Percentiles rank a stretch among this genome's conserved stretches.
phyloP scores from a whole-genome alignment of 2,797 vertebrate species.

The Australoheros facetus region DNA sequence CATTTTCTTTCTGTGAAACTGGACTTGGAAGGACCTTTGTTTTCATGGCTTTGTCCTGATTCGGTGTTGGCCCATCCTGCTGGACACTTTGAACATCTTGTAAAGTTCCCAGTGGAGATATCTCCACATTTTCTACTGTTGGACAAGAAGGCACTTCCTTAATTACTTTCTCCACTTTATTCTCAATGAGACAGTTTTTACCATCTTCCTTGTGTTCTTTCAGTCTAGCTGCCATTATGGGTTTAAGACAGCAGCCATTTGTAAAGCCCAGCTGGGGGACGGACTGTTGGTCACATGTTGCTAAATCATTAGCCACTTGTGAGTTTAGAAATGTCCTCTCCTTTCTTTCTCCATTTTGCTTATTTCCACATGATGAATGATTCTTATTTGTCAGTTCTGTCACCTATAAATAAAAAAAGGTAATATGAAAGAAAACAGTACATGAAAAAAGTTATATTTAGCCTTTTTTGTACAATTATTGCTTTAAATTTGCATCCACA shows the following conservation, averaged over 20 bases:
- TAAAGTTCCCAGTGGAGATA: neutral
- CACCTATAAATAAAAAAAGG: slow-evolving; percentile 68
- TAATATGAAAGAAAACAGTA: slow-evolving; percentile 9
- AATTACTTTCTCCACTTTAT: neutral
- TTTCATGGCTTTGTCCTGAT: neutral
- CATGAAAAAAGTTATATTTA: neutral
- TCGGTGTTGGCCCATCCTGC: neutral
- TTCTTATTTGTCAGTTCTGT: slow-evolving; percentile 56
- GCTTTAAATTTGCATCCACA: neutral
- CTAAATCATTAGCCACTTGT: slow-evolving; percentile 46
- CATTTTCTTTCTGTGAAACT: neutral
- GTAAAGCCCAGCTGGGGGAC: slow-evolving; percentile 7
- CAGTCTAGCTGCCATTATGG: neutral
- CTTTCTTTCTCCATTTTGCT: slow-evolving; percentile 38
- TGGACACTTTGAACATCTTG: neutral
- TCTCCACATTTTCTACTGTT: neutral
- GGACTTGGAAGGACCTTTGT: neutral
- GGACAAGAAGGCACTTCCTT: neutral
- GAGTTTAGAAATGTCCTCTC: slow-evolving; percentile 28
- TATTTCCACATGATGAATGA: slow-evolving; percentile 38
- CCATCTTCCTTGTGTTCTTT: neutral
- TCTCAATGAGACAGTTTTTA: neutral
- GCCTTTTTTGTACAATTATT: neutral
- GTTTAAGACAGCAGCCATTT: neutral
- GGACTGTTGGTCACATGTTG: slow-evolving; percentile 26